Evolutionary conservation across 2,888 invertebrate species (phyloP).

Genomic region (Nomada lathburiana): DNA sequence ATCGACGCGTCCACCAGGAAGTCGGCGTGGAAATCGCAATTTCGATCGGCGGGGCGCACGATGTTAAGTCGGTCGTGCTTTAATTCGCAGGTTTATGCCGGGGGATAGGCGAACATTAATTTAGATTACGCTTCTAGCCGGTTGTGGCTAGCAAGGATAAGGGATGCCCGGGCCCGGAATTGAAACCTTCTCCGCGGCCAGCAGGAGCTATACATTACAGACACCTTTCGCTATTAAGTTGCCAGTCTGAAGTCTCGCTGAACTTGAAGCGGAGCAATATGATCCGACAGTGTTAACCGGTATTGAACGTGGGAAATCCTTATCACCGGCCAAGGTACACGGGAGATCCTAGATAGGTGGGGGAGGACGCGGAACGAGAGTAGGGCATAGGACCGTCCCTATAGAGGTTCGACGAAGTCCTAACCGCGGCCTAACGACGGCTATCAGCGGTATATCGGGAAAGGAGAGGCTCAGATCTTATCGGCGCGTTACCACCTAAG

Average conservation of each 20-base stretch:
- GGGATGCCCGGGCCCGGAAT: conserved; percentile 54
- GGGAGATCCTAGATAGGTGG: conserved; percentile 62
- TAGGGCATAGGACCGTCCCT: conserved; percentile 47
- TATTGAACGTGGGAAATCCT: conserved; percentile 62
- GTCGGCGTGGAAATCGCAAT: conserved; percentile 33
- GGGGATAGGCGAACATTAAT: conserved; percentile 71
- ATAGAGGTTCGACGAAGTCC: conserved; percentile 66
- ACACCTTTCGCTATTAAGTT: conserved; percentile 62
- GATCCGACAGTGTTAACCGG: conserved; percentile 36
- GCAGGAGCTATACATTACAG: conserved; percentile 45
- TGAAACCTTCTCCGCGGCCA: conserved; percentile 60
- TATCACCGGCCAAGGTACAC: conserved; percentile 61
- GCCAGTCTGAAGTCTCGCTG: conserved; percentile 22
- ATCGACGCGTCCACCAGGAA: not conserved
- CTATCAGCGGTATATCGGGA: conserved; percentile 76
- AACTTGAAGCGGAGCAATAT: conserved; percentile 44
- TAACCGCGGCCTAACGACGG: conserved; percentile 77
- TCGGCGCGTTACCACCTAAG: conserved; percentile 81
- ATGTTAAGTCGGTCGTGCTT: conserved; percentile 58
- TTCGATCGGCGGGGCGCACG: conserved; percentile 33
- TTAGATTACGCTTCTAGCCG: conserved; percentile 71
- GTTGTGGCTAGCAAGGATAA: conserved; percentile 67
- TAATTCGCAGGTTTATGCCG: conserved; percentile 60
- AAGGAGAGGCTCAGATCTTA: conserved; percentile 78
- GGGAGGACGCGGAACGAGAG: conserved; percentile 44